Conservation (phyloP, 2,888 invertebrate species). For the Drosophila mayaguana region DNA sequence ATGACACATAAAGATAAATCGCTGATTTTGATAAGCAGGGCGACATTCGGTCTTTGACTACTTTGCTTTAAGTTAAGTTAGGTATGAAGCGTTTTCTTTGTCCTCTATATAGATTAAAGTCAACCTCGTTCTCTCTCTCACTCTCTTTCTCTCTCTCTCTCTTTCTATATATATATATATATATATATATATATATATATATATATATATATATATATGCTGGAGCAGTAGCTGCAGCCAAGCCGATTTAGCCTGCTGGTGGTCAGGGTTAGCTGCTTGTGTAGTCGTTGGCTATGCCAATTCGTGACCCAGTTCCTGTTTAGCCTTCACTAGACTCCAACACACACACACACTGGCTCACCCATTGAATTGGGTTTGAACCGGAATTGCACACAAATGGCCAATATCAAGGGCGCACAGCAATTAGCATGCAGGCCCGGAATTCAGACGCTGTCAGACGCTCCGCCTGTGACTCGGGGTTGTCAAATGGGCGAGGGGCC, state of each 20-base stretch:
- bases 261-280: neutral
- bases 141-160: no score
- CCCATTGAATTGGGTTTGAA: conserved; percentile 26
- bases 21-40: conserved; percentile 13
- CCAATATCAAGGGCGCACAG: conserved; percentile 56
- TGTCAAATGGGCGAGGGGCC: conserved; percentile 8
- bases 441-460: conserved; percentile 10
- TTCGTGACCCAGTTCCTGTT: conserved; percentile 49
- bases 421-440: conserved; percentile 43
- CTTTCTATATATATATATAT: no score
- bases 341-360: neutral
- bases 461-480: neutral
- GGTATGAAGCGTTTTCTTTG: neutral
- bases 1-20: conserved; percentile 19
- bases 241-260: neutral
- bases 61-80: neutral
- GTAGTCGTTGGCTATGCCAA: neutral
- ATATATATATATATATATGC: neutral
- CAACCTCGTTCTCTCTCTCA: no score
- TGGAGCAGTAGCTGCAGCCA: neutral
- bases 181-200: neutral
- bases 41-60: conserved; percentile 1
- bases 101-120: neutral
- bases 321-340: conserved; percentile 31
- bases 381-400: conserved; percentile 55